A percentile compares a stretch with the other conserved stretches of the same genome.
phyloP scores from a whole-genome alignment of 1,140 invertebrate genomes.

The Aphaenogaster rudis region DNA sequence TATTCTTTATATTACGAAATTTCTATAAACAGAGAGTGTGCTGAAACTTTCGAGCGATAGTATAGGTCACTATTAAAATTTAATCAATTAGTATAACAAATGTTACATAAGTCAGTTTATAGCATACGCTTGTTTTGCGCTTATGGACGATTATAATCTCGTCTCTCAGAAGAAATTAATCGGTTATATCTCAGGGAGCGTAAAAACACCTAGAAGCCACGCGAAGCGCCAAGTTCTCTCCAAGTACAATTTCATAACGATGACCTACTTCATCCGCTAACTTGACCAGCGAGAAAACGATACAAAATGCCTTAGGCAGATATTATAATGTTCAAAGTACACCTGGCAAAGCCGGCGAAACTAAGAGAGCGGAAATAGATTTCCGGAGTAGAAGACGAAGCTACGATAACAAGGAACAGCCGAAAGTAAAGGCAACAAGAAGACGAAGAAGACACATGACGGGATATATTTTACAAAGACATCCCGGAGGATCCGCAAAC shows the following conservation, averaged over 20 bases:
- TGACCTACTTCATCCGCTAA: conserved; percentile 10
- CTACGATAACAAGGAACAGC: neutral
- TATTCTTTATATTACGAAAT: too few relatives aligned
- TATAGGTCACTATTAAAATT: too few relatives aligned
- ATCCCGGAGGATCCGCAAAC: neutral
- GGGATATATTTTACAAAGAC: conserved; percentile 62
- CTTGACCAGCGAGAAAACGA: conserved; percentile 20
- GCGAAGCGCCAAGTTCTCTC: neutral
- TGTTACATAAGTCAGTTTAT: conserved; percentile 1
- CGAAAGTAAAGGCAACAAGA: neutral
- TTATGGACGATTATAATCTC: conserved; percentile 7
- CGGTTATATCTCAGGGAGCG: conserved; percentile 6
- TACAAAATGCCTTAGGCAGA: conserved; percentile 48
- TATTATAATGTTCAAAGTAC: conserved; percentile 54
- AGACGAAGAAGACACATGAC: conserved; percentile 3
- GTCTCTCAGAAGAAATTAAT: conserved; percentile 7
- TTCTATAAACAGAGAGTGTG: too few relatives aligned
- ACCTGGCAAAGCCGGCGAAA: conserved; percentile 11
- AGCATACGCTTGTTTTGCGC: neutral
- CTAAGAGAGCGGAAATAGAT: conserved; percentile 5
- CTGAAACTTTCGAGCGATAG: too few relatives aligned
- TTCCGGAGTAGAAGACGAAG: conserved; percentile 29
- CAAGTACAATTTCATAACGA: conserved; percentile 50
- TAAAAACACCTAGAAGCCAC: neutral
- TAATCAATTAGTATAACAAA: neutral